Percentiles rank a stretch among this genome's conserved stretches.
Conservation (phyloP, 2,113 vertebrate genomes). For the Gymnobelideus leadbeateri region DNA sequence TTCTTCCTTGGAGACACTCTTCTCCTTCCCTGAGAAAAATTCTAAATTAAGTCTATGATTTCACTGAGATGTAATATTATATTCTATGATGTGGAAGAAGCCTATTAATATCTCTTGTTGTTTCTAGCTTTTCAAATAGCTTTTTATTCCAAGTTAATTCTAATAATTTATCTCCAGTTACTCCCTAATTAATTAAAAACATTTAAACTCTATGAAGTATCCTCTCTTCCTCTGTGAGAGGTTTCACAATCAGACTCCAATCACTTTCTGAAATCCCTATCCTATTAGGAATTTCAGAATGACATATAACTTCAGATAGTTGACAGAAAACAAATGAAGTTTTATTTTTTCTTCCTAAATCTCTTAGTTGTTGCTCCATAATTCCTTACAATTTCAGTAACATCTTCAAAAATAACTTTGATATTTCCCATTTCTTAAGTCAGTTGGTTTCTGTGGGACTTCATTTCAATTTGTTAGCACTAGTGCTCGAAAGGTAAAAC, state of each 20-base stretch:
- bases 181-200: not conserved
- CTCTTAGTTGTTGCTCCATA: not conserved
- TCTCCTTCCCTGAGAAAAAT: not conserved
- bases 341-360: not conserved
- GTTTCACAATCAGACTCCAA: not conserved
- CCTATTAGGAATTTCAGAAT: not conserved
- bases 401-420: not conserved
- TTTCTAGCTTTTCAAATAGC: not conserved
- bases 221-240: not conserved
- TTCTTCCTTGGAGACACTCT: not conserved
- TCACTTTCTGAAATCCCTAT: not conserved
- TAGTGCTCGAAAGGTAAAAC: not conserved
- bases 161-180: not conserved
- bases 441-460: not conserved
- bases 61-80: not conserved
- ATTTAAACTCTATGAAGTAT: not conserved
- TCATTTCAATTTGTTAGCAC: not conserved
- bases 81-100: not conserved
- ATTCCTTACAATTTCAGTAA: not conserved
- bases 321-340: not conserved
- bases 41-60: not conserved
- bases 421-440: not conserved
- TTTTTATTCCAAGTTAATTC: constrained; percentile 1
- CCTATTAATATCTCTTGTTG: not conserved
- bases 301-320: not conserved